Conservation (phyloP, 2,113 vertebrate genomes). For the Phycodurus eques region DNA sequence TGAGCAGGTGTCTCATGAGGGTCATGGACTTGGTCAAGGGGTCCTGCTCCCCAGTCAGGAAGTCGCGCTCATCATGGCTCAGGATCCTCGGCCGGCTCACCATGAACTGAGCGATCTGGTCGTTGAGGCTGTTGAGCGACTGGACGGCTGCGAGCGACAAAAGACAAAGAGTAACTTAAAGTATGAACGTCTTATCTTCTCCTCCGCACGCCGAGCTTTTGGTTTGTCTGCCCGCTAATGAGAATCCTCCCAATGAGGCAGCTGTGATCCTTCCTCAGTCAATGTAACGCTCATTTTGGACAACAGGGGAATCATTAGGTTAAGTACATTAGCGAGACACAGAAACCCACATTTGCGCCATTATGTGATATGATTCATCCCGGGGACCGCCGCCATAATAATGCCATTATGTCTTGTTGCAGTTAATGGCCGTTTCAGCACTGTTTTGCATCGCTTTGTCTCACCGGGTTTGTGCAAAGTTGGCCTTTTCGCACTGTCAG, state of each 20-base stretch:
- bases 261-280: conserved; percentile 18
- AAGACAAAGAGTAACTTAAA: not conserved
- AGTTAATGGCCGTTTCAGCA: conserved; percentile 2
- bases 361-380: conserved; percentile 34
- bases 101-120: conserved; percentile 44
- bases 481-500: not conserved
- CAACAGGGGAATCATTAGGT: conserved; percentile 56
- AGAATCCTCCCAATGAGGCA: conserved; percentile 22
- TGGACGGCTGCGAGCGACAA: conserved; percentile 82
- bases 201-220: not conserved
- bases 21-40: conserved; percentile 87
- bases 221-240: not conserved
- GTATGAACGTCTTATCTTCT: not conserved
- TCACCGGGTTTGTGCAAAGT: not conserved
- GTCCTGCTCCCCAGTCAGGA: conserved; percentile 80
- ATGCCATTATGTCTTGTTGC: conserved; percentile 14
- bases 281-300: conserved; percentile 59
- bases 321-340: conserved; percentile 56
- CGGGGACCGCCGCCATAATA: conserved; percentile 17
- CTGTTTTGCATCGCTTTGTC: conserved; percentile 9
- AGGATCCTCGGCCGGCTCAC: conserved; percentile 1
- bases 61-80: not conserved
- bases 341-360: conserved; percentile 40
- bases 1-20: conserved; percentile 89
- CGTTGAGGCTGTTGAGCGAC: conserved; percentile 87